Evolutionary conservation across 2,113 vertebrate species (phyloP).

Genomic region (Cyphotilapia sp.): DNA sequence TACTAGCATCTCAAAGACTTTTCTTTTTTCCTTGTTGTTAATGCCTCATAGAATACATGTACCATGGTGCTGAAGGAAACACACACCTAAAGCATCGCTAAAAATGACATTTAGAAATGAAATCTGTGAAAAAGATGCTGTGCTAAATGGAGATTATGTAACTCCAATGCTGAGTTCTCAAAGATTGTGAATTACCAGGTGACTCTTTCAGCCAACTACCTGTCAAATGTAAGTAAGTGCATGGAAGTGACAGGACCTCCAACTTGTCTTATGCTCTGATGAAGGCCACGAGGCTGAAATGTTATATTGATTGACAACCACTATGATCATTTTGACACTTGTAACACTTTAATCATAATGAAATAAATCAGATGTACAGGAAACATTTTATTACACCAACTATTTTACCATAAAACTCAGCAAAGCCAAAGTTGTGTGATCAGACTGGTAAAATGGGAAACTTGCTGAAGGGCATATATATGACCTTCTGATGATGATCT

Average conservation of each 20-base stretch:
- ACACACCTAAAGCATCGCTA: not conserved
- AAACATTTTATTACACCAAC: not conserved
- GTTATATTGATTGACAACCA: not conserved
- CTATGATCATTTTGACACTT: not conserved
- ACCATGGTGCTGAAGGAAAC: rapidly evolving
- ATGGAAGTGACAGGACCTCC: not conserved
- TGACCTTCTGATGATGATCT: not conserved
- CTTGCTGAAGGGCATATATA: rapidly evolving
- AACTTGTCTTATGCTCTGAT: not conserved
- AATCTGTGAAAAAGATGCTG: not conserved
- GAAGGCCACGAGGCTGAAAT: not conserved
- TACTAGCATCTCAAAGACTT: not conserved
- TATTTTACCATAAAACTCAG: not conserved
- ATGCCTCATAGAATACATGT: not conserved
- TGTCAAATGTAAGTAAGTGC: not conserved
- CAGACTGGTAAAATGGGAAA: not conserved
- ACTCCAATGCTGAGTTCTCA: not conserved
- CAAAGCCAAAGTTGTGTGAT: not conserved
- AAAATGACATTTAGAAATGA: not conserved
- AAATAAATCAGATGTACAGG: rapidly evolving
- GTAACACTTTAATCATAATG: not conserved
- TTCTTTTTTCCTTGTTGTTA: not conserved
- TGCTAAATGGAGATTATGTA: not conserved
- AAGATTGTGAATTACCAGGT: not conserved
- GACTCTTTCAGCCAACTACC: not conserved